phyloP scores from a whole-genome alignment of 2,113 vertebrate genomes.

The Sebastes fasciatus region DNA sequence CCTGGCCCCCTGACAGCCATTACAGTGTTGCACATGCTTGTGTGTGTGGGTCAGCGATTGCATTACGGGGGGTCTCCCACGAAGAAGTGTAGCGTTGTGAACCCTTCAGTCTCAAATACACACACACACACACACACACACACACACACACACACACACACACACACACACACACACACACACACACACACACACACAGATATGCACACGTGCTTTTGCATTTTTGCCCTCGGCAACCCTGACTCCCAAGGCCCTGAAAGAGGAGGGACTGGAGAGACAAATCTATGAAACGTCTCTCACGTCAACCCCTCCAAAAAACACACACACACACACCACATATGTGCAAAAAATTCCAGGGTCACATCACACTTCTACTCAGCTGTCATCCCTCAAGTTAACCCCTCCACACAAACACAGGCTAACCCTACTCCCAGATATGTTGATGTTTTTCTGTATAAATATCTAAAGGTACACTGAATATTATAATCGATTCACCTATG shows the following conservation, averaged over 20 bases:
- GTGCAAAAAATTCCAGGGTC: slow-evolving; percentile 53
- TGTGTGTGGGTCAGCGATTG: slow-evolving; percentile 71
- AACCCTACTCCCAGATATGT: not conserved
- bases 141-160: slow-evolving; percentile 18
- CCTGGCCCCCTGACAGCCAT: slow-evolving; percentile 80
- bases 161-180: slow-evolving; percentile 51
- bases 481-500: too few relatives aligned
- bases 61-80: slow-evolving; percentile 66
- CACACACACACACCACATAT: slow-evolving; percentile 16
- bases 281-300: slow-evolving; percentile 30
- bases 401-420: slow-evolving; percentile 8
- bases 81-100: slow-evolving; percentile 57
- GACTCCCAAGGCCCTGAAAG: slow-evolving; percentile 61
- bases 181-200: slow-evolving; percentile 24
- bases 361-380: slow-evolving; percentile 59
- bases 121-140: slow-evolving; percentile 37
- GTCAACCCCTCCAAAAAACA: slow-evolving; percentile 36
- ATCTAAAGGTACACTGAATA: slow-evolving; percentile 8
- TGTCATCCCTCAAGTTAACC: slow-evolving; percentile 2
- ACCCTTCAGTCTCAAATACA: slow-evolving; percentile 57
- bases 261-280: slow-evolving; percentile 26
- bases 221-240: slow-evolving; percentile 58
- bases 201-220: not conserved
- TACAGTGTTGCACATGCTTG: slow-evolving; percentile 72
- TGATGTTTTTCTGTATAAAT: slow-evolving; percentile 9